Conservation (phyloP, 2,797 vertebrate genomes). For the Sebastes oblongus region DNA sequence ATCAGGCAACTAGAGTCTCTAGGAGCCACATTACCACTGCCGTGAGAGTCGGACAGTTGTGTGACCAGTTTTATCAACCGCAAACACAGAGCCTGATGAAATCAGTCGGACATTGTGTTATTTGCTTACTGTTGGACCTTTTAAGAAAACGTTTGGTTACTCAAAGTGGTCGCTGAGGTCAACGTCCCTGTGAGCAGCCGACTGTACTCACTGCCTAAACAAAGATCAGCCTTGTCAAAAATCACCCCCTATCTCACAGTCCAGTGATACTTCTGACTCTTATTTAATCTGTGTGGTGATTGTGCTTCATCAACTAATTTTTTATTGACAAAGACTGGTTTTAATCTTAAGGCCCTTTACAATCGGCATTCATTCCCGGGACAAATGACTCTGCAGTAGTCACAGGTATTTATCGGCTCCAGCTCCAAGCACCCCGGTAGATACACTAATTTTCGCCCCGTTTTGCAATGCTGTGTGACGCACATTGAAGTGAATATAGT, state of each 20-base stretch:
- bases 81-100: neutral
- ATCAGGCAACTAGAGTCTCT: neutral
- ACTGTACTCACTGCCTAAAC: neutral
- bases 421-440: too few species aligned
- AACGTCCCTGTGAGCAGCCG: neutral
- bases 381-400: too few species aligned
- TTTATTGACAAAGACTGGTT: neutral
- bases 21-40: neutral
- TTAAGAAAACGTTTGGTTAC: neutral
- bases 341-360: too few species aligned
- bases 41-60: neutral
- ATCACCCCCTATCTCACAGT: too few species aligned
- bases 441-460: too few species aligned
- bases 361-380: too few species aligned
- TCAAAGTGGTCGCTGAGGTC: neutral
- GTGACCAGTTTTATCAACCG: neutral
- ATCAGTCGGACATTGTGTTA: accelerated
- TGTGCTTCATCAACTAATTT: neutral
- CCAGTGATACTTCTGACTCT: too few species aligned
- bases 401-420: too few species aligned
- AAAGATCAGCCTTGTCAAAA: neutral
- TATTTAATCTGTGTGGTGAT: neutral
- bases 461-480: too few species aligned
- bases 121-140: neutral
- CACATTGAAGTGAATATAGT: too few species aligned